phyloP scores from a whole-genome alignment of 2,888 invertebrate species.

The Hypomecis atomaria region DNA sequence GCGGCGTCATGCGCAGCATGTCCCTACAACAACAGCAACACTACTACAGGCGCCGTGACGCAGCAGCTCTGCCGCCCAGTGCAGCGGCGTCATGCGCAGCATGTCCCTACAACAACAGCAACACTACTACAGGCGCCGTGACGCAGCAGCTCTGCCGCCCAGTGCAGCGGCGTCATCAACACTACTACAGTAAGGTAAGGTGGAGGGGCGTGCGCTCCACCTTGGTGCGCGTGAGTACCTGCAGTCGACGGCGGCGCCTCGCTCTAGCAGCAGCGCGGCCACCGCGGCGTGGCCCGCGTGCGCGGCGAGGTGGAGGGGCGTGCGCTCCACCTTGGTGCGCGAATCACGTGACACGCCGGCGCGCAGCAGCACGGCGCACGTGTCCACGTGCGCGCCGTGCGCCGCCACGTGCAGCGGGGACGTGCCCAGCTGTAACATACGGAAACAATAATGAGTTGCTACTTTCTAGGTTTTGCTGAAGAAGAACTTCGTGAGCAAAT shows the following conservation, averaged over 20 bases:
- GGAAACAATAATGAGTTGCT: not conserved
- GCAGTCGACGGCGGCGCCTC: conserved; percentile 63
- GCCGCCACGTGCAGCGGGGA: conserved; percentile 94
- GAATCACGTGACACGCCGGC: conserved; percentile 95
- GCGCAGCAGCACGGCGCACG: conserved; percentile 91
- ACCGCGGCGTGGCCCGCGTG: conserved; percentile 92
- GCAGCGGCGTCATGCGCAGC: too few species aligned
- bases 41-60: too few species aligned
- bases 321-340: conserved; percentile 94
- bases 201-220: conserved; percentile 95
- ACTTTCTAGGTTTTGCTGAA: too few species aligned
- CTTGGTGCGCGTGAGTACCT: conserved; percentile 90
- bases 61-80: too few species aligned
- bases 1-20: too few species aligned
- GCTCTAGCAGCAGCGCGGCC: conserved; percentile 87
- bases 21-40: too few species aligned
- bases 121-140: too few species aligned
- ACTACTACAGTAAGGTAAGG: conserved; percentile 84
- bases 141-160: too few species aligned
- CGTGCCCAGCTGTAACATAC: conserved; percentile 89
- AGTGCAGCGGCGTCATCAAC: too few species aligned
- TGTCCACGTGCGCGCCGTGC: conserved; percentile 90
- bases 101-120: too few species aligned
- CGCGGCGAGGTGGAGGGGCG: conserved; percentile 95
- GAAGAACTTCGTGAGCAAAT: too few species aligned